Evolutionary conservation across 2,113 vertebrate species (phyloP).

Genomic region (Charadrius vociferus): DNA sequence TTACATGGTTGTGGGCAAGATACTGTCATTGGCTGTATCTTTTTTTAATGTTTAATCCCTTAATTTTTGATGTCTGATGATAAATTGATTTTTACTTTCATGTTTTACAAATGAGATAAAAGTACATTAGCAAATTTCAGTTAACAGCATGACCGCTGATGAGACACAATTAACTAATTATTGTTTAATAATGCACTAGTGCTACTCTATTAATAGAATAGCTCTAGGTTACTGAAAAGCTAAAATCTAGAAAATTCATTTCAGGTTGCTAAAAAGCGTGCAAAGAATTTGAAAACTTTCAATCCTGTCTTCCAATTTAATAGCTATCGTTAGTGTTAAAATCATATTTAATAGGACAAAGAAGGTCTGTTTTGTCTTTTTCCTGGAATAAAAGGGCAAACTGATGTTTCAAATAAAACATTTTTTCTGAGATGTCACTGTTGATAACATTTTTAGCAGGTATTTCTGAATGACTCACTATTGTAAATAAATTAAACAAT

Average conservation of each 20-base stretch:
- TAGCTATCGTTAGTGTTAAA: background rate
- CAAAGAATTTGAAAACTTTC: background rate
- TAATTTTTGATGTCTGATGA: slow-evolving; percentile 4
- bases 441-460: background rate
- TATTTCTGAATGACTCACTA: background rate
- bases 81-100: background rate
- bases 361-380: background rate
- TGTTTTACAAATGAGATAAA: slow-evolving; percentile 16
- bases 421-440: background rate
- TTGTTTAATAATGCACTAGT: background rate
- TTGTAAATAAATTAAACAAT: background rate
- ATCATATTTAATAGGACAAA: background rate
- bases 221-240: background rate
- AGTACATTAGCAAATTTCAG: background rate
- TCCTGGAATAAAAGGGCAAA: background rate
- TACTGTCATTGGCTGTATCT: background rate
- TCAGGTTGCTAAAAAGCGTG: background rate
- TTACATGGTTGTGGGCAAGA: background rate
- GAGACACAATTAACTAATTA: background rate
- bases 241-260: background rate
- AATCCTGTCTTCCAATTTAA: background rate
- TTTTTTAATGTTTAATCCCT: background rate
- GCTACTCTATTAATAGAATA: background rate
- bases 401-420: background rate
- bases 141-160: background rate